Conservation (phyloP, 2,113 vertebrate species). For the Microcebus jonahi region DNA sequence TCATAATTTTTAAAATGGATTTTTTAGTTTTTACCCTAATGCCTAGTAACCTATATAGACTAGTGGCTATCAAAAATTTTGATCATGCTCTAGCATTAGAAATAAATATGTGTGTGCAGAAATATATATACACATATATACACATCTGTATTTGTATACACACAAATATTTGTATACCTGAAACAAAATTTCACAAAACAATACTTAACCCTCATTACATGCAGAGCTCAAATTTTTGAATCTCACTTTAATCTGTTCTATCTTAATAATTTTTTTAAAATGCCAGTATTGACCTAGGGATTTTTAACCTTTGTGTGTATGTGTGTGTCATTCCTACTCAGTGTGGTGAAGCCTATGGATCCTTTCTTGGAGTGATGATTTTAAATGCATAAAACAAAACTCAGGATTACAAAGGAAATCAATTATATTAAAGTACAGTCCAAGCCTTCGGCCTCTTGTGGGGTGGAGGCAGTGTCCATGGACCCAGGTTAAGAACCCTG, state of each 20-base stretch:
- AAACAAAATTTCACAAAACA: conserved; percentile 41
- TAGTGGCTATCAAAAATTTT: background rate
- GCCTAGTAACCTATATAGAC: background rate
- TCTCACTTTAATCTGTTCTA: conserved; percentile 42
- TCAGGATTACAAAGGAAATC: background rate
- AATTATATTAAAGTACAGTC: background rate
- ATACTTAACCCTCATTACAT: background rate
- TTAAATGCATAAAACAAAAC: conserved; percentile 30
- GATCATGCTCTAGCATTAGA: background rate
- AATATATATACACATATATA: background rate
- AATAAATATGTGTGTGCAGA: conserved; percentile 28
- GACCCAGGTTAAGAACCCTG: background rate
- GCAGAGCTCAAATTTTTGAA: background rate
- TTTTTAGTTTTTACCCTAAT: background rate
- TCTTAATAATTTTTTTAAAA: background rate
- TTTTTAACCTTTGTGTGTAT: background rate
- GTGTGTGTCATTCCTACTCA: background rate
- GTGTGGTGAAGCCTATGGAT: background rate
- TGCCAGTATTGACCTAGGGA: background rate
- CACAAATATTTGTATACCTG: background rate
- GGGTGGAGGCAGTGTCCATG: background rate
- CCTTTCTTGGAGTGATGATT: background rate
- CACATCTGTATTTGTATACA: background rate
- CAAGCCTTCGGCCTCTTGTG: background rate
- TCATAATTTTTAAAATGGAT: background rate